phyloP scores from a whole-genome alignment of 2,888 invertebrate species.

The Chalcis sispes region DNA sequence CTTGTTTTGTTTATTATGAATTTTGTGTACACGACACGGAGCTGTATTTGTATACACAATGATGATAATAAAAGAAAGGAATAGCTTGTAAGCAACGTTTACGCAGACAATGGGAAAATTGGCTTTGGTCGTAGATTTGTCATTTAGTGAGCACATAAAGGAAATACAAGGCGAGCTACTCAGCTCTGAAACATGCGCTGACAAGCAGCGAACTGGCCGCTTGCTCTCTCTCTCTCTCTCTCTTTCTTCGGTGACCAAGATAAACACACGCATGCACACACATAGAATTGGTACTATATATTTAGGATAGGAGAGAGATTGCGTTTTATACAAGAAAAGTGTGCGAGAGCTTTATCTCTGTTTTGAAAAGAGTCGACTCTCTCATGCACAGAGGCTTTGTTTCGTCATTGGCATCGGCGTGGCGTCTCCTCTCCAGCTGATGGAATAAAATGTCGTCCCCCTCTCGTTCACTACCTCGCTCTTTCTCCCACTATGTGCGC shows the following conservation, averaged over 20 bases:
- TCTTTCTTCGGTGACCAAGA: no score
- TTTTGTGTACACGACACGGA: no score
- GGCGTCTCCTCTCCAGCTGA: constrained; percentile 38
- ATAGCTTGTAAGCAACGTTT: no score
- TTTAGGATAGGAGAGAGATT: no score
- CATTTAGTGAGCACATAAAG: constrained; percentile 12
- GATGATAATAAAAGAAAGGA: no score
- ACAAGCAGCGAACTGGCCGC: not conserved
- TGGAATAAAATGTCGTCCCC: constrained; percentile 34
- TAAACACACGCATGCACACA: no score
- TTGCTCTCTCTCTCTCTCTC: not conserved
- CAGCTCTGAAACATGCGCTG: not conserved
- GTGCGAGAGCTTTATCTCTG: no score
- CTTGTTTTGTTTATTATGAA: no score
- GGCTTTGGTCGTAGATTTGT: constrained; percentile 15
- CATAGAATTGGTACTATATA: no score
- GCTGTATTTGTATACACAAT: no score
- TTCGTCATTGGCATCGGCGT: constrained; percentile 35
- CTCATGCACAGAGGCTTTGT: constrained; percentile 25
- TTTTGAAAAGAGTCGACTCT: no score
- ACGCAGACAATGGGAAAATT: constrained; percentile 8
- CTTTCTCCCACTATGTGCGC: not conserved
- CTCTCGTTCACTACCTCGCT: not conserved
- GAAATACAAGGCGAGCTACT: not conserved
- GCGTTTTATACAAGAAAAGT: no score